Evolutionary conservation across 2,113 vertebrate species (phyloP).

Genomic region (Anolis carolinensis): DNA sequence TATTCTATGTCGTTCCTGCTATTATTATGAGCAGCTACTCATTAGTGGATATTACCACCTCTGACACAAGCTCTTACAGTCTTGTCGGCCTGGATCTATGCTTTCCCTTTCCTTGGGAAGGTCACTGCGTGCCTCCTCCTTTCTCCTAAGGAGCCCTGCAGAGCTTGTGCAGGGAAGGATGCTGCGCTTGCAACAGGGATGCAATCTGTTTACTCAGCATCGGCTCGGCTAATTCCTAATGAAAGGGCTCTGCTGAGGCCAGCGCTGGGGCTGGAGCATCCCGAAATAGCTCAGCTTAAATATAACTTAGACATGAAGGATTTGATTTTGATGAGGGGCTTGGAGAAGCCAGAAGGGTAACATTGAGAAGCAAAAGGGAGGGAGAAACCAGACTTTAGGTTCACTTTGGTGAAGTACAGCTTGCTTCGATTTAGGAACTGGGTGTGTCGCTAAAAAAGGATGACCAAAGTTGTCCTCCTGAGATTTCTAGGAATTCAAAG

Average conservation of each 20-base stretch:
- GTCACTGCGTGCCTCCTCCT: background rate
- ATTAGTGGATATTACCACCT: background rate
- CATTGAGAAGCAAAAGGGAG: slow-evolving; percentile 50
- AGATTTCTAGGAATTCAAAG: slow-evolving; percentile 48
- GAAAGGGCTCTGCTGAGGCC: slow-evolving; percentile 58
- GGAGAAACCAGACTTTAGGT: background rate
- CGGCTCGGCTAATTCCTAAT: slow-evolving; percentile 33
- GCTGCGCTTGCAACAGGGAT: slow-evolving; percentile 49
- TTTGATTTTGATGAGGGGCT: slow-evolving; percentile 62
- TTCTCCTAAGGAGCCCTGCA: background rate
- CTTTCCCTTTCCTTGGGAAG: background rate
- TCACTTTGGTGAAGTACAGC: slow-evolving; percentile 44
- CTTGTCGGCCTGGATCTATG: background rate
- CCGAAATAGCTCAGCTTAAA: slow-evolving; percentile 66
- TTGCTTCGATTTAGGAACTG: slow-evolving; percentile 42
- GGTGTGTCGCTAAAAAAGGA: slow-evolving; percentile 39
- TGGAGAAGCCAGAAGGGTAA: slow-evolving; percentile 53
- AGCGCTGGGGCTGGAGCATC: slow-evolving; percentile 51
- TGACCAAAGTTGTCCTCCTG: slow-evolving; percentile 38
- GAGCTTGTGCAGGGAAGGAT: background rate
- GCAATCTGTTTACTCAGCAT: slow-evolving; percentile 54
- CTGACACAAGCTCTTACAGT: background rate
- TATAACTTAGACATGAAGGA: slow-evolving; percentile 63
- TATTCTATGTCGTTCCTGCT: slow-evolving; percentile 20
- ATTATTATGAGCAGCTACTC: background rate